Conservation (phyloP, 2,113 vertebrate species). For the Stictonetta naevosa region DNA sequence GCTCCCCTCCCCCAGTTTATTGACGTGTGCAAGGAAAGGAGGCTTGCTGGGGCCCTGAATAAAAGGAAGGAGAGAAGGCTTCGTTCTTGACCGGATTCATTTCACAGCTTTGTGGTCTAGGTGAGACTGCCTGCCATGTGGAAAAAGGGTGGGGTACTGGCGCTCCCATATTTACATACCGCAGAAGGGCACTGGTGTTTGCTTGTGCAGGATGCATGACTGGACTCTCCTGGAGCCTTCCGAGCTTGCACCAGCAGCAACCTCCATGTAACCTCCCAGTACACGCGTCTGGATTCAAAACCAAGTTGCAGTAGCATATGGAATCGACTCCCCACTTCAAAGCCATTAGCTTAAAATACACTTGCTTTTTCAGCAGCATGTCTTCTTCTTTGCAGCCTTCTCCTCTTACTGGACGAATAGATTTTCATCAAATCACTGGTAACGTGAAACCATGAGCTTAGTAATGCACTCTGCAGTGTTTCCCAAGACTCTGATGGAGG, state of each 20-base stretch:
- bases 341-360: neutral
- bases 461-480: neutral
- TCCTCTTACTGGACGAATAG: neutral
- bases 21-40: neutral
- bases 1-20: neutral
- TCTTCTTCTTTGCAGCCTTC: neutral
- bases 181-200: conserved; percentile 34
- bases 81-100: neutral
- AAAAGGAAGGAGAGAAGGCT: conserved; percentile 9
- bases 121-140: conserved; percentile 16
- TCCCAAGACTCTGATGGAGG: neutral
- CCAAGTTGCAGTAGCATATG: neutral
- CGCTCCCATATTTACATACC: conserved; percentile 60
- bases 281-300: neutral
- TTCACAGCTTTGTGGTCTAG: neutral
- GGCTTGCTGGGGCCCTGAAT: neutral
- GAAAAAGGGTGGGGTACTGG: conserved; percentile 40
- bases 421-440: neutral
- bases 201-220: neutral
- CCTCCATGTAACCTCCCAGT: neutral
- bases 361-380: neutral
- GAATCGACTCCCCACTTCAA: neutral
- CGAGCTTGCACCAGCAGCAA: neutral
- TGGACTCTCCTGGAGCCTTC: neutral
- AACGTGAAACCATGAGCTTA: neutral